Evolutionary conservation across 2,797 vertebrate species (phyloP), one percentile per base, ranked within the genome.

Genomic region (Heteromormyrus szaboi): DNA sequence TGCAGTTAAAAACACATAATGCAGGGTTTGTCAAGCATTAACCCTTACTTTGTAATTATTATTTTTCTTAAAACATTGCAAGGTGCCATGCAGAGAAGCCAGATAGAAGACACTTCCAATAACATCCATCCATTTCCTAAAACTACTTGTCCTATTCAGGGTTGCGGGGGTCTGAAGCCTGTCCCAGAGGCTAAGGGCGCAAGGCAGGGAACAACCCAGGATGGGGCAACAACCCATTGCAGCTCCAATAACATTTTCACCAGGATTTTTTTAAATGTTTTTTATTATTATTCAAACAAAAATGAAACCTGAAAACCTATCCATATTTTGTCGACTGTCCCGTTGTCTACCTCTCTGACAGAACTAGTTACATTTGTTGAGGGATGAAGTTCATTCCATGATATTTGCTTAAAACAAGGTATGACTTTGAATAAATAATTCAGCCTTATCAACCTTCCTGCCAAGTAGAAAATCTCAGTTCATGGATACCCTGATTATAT

Each of bases 401-500:
- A 22, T 59, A 22, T 59, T 59, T 22, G 59, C n/a, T 62, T 25
- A 62, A 62, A 62, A 79, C 33, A 79, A 79, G 2, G 72, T 8
- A 79, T 44, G 33, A 79, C 37, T 41, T 19, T 9, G 54, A 62
- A 33, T 87, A 62, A 83, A 86, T 59, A 87, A 79, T 76, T 48
- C 2, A 79, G 44, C 53, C 22, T 1, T 2, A 88, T 72, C 6
- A 53, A 65, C 9, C 46, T 33, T 33, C 17, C 50, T 48, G 53
- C 44, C 37, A 46, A 54, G 50, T 4, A 4, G n/a, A 12, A 62
- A 65, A 22, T 44, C 29, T 62, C 79, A 25, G 44, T 51, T 44
- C 17, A 29, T 37, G 62, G 19, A 81, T 44, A 89, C 89, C 86
- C 59, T 81, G 19, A 41, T 90, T 84, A 62, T 86, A 92, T 91